Base-by-base conservation (phyloP, 2,113 vertebrate genomes). In the Panurus biarmicus region DNA sequence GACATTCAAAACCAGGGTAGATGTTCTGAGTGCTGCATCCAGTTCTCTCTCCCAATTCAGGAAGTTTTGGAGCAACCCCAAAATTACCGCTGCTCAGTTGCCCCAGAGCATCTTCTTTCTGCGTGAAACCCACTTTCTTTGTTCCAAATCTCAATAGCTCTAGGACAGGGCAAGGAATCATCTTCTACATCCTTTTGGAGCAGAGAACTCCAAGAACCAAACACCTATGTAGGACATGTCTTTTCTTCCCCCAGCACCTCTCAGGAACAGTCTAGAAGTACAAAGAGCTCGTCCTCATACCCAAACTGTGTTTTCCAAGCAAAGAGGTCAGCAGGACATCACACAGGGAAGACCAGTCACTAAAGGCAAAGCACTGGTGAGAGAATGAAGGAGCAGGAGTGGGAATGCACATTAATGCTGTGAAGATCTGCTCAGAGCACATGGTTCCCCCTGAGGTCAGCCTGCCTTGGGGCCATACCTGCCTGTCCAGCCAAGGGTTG, bases 41-140 rank as follows among this genome's bases (percentile, higher is more conserved):
- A 48, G 28, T 19, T 61, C 38, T n/a, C 53, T 47, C 47, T 35
- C 18, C 23, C 38, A 38, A 0, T 12, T 14, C 0, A 0, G 25
- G 26, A 78, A 47, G 26, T 24, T 67, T 66, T 0, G 2, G n/a
- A 70, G 22, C 33, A 44, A 57, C 8, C 11, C 24, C 48, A 42
- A 26, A 76, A 70, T 10, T 48, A 80, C 29, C 1, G 5, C 26
- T 73, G 28, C 48, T 84, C 38, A 66, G 51, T 29, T 62, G 26
- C 21, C 8, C 33, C 77, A 57, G 28, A 86, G 69, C 23, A 23
- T 2, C 1, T 9, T 73, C 12, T 15, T 86, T 66, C 64, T 29
- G 47, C 12, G 18, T 19, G 33, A 90, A 70, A 83, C 12, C 25
- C 50, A 18, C 31, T 72, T 7, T 20, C 28, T 35, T 42, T 66